Evolutionary conservation across 2,797 vertebrate genomes (phyloP), one percentile per base, ranked within the genome.

Genomic region (Arrhamphus sclerolepis): DNA sequence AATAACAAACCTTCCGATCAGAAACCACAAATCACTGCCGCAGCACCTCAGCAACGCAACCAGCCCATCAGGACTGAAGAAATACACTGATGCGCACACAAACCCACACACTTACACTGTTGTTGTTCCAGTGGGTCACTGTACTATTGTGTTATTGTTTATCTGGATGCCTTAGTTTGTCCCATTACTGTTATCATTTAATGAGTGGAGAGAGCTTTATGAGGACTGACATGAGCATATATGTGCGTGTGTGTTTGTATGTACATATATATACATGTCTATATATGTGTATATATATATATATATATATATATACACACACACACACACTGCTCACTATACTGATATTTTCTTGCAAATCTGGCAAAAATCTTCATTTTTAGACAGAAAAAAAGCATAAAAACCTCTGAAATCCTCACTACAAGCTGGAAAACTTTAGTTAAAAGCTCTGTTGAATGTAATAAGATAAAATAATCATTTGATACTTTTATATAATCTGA

Each of bases 91-190:
- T 13, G 20, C 6, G 56, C 38, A 67, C 54, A 51, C 59, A 61
- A 17, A 53, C 24, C 50, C 46, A 55, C 17, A 59, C 24, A 48
- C 31, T 34, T 66, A 59, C 8, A 20, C 73, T 44, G 65, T 64
- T 67, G 77, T 69, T 40, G 60, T 72, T 66, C 53, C 59, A 44
- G 53, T 70, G 21, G 3, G 56, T 85, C 72, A 46, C 43, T 75
- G 66, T 44, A 74, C 78, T 38, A 74, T 51, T 38, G 13, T 56
- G 44, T 80, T 62, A 51, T 82, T 49, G 72, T 75, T 84, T 81
- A 66, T 78, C 78, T 77, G 70, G 80, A 89, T 92, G 93, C 93
- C 92, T 94, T 94, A 93, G 92, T 88, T 89, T 2, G 34, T 38
- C 34, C 31, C 34, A 14, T 87, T 61, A 75, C 72, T 66, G 61